phyloP scores from a whole-genome alignment of 1,140 invertebrate genomes.

The Catajapyx aquilonaris region DNA sequence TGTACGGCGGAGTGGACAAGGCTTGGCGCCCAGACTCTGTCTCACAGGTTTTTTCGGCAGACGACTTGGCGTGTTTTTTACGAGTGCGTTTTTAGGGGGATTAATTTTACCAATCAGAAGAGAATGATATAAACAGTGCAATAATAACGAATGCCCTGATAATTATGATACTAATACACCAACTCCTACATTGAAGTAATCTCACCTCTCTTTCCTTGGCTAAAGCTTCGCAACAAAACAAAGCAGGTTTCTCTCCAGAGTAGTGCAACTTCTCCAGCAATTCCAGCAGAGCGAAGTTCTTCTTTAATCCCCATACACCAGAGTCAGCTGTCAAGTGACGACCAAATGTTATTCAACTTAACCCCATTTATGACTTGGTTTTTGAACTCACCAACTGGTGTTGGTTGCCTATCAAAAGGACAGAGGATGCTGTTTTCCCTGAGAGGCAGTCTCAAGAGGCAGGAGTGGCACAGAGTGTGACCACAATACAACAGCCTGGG shows the following conservation, averaged over 20 bases:
- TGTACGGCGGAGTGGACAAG: too few relatives aligned
- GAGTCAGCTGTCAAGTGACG: slow-evolving; percentile 23
- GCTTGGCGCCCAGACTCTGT: too few relatives aligned
- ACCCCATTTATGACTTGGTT: neutral
- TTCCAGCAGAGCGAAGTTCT: slow-evolving; percentile 39
- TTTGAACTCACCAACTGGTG: slow-evolving; percentile 20
- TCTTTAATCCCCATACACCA: slow-evolving; percentile 36
- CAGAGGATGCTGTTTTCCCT: slow-evolving; percentile 27
- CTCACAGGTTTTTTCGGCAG: too few relatives aligned
- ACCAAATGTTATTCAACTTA: too few relatives aligned
- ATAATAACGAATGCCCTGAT: too few relatives aligned
- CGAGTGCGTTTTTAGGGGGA: too few relatives aligned
- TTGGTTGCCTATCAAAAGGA: slow-evolving; percentile 39
- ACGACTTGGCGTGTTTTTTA: too few relatives aligned
- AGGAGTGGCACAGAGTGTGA: slow-evolving; percentile 37
- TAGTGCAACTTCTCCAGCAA: slow-evolving; percentile 31
- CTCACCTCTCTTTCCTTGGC: slow-evolving; percentile 25
- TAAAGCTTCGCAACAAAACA: slow-evolving; percentile 21
- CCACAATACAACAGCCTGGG: slow-evolving; percentile 35
- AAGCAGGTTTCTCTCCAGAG: slow-evolving; percentile 14
- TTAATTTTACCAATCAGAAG: too few relatives aligned
- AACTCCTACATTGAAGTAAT: too few relatives aligned
- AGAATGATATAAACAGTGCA: too few relatives aligned
- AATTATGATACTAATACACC: too few relatives aligned
- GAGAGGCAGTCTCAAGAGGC: slow-evolving; percentile 27